Base-by-base conservation (phyloP, 1,140 invertebrate species). In the Limonius californicus region DNA sequence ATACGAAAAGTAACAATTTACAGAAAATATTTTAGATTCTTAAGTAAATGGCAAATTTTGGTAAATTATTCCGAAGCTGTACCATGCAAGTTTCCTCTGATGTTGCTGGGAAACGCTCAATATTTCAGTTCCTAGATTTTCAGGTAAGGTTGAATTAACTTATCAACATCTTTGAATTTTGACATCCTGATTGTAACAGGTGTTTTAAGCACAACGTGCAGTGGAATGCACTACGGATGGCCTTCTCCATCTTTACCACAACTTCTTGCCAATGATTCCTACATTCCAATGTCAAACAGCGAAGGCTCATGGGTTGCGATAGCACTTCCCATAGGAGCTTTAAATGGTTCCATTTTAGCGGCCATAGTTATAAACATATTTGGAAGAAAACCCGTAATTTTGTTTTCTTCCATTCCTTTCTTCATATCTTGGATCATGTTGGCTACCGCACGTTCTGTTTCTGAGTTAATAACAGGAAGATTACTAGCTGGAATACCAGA, bases 361-460 rank as follows among this genome's bases (percentile, higher is more conserved):
- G 77, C 76, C 14, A 72, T 66, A 12, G 45, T 80, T 0, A 68
- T 78, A 3, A 83, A 82, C 65, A 77, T 74, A 57, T 75, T 85
- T 55, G 89, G 89, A 6, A 79, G 87, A 19, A 89, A 88, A 75
- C 76, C 75, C 21, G 85, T 86, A 0, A 79, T 92, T 0, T 72
- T 87, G 0, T 62, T 83, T 0, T 79, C 83, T 0, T 78, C 82
- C 0, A 57, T 86, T 0, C 85, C 86, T 0, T 83, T 84, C 64
- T 76, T 85, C 19, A 63, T 84, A 6, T 65, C 66, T 19, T 90
- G 86, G 84, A 72, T 84, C 2, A 74, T 84, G 7, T 81, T 89
- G 1, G 81, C 84, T 67, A 67, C 81, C 53, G 77, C 80, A 3
- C 70, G 72, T 47, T 78, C 78, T 6, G 75, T 82, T 0, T 56